Evolutionary conservation across 2,797 vertebrate genomes (phyloP), one percentile per base, ranked within the genome.

Genomic region (Heteromormyrus szaboi): DNA sequence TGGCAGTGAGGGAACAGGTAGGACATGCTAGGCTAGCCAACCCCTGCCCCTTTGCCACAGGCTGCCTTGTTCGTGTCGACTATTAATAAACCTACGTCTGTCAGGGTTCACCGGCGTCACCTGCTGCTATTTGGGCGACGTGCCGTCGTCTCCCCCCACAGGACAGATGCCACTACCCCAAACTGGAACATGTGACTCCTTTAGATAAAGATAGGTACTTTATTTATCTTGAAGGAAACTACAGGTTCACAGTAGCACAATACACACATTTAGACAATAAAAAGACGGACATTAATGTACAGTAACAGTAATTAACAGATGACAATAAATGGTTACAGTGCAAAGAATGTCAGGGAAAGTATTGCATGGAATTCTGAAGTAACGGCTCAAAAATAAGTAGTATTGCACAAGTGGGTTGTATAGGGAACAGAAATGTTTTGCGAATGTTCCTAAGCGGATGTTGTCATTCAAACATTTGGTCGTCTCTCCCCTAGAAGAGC

Each of bases 1-100:
- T 88, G 72, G 72, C 76, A 14, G 54, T 33, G 79, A 65, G n/a
- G 59, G 56, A 65, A 48, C 86, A 46, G 54, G 86, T 37, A 87
- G 29, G 85, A 19, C 25, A 53, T 54, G 14, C 53, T 41, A 56
- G 19, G 85, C 17, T 53, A 59, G 85, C 85, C 76, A 37, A 14
- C 29, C 41, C 48, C 46, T n/a, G n/a, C 48, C 50, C 50, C 51
- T 86, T 17, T 86, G 84, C 29, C 29, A 51, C 7, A 33, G 51
- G 48, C 50, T 54, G 9, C 48, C 84, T 86, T 37, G 84, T 17
- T 19, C 50, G 12, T 37, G 33, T 46, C 7, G 41, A 46, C 76
- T 46, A 81, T 44, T 46, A 81, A 81, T 46, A 81, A 81, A 81
- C 37, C 76, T 46, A n/a, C 76, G 44, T 46, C 41, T 81, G 76